Conservation (phyloP, 2,113 vertebrate species). For the Zosterops pallidus region DNA sequence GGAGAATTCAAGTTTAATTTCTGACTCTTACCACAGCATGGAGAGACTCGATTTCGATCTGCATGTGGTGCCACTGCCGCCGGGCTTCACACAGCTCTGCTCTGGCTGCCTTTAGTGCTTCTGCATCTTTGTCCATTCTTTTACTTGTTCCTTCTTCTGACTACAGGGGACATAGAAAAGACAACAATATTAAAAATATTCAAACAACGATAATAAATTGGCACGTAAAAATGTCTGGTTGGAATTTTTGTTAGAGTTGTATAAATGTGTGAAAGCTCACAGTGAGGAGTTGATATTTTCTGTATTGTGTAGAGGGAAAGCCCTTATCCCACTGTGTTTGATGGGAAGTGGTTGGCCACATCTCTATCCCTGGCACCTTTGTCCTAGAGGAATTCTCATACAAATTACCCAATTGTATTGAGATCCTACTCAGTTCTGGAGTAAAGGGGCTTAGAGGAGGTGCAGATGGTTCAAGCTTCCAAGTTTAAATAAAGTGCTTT, state of each 20-base stretch:
- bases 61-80: constrained; percentile 89
- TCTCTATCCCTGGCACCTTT: neutral
- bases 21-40: constrained; percentile 85
- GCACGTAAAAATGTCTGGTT: neutral
- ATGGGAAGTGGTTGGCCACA: neutral
- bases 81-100: constrained; percentile 89
- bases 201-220: neutral
- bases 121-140: constrained; percentile 84
- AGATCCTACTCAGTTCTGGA: neutral
- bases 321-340: neutral
- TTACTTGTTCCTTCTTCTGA: constrained; percentile 78
- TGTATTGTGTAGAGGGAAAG: neutral
- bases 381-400: neutral
- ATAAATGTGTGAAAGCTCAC: neutral
- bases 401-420: neutral
- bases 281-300: neutral
- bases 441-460: neutral
- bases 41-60: constrained; percentile 92
- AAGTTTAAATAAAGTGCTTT: neutral
- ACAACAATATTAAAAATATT: neutral
- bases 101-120: constrained; percentile 84
- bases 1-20: neutral
- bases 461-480: neutral
- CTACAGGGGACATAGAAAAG: constrained; percentile 12
- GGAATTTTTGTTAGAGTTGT: neutral